Evolutionary conservation across 2,888 invertebrate genomes (phyloP), one percentile per base, ranked within the genome.

Genomic region (Ophioninae sp.): DNA sequence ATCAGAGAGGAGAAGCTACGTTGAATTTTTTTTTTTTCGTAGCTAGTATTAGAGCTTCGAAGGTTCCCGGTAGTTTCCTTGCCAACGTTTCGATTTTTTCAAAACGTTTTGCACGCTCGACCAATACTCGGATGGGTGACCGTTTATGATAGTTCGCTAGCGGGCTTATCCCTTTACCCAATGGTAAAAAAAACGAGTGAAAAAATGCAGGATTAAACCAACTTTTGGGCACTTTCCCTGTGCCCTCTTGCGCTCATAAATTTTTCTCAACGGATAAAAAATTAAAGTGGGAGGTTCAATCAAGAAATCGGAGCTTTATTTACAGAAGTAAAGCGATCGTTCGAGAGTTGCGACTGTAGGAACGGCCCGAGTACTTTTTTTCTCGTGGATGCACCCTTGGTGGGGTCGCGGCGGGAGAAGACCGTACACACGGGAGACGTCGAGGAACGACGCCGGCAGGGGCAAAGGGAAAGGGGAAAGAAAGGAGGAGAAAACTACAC

Each of bases 321-420:
- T n/a, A n/a, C n/a, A n/a, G n/a, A n/a, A 9, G 39, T 2, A 51
- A 6, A 51, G 22, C 0, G n/a, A 51, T 61, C n/a, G n/a, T n/a
- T n/a, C n/a, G 63, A n/a, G 69, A 69, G 44, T 10, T 59, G 68
- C 22, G 30, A 77, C 76, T 77, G 76, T 77, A 68, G 20, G 61
- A 44, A 20, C 58, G 41, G 41, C 22, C 39, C 58, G 39, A 59
- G 17, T 41, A 59, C 9, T 77, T 77, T 73, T 63, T 63, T 51
- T 71, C 64, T 44, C 58, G 78, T 78, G 69, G 69, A 71, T 78
- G 78, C 17, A 78, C 51, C 78, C 63, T 64, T 71, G 51, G 67
- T 71, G 56, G 61, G 20, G 61, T 71, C 64, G 71, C 51, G 56
- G 71, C 64, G 56, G 23, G 59, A 63, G 61, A 77, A 44, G 30